Percentiles rank a stretch among this genome's conserved stretches.
Evolutionary conservation across 2,888 invertebrate species (phyloP).

Genomic region (Aporophyla lueneburgensis): DNA sequence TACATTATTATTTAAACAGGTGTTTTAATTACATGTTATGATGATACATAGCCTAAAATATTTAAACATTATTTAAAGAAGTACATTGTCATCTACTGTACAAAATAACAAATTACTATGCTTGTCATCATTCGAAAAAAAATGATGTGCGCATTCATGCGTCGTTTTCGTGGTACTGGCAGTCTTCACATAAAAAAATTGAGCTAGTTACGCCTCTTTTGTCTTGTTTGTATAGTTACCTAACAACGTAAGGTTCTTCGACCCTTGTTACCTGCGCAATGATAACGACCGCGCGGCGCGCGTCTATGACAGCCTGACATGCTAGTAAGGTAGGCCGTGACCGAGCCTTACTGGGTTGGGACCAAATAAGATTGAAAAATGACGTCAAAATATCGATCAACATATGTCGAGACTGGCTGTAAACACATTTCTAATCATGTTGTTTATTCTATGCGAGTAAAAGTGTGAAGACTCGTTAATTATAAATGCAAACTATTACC

Average conservation of each 20-base stretch:
- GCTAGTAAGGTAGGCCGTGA: background rate
- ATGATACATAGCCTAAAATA: conserved; percentile 2
- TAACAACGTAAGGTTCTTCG: conserved; percentile 1
- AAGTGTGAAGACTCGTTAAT: conserved; percentile 9
- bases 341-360: too few relatives aligned
- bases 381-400: conserved; percentile 11
- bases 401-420: background rate
- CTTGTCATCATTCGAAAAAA: background rate
- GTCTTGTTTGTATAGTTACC: conserved; percentile 7
- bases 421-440: conserved; percentile 9
- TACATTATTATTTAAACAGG: conserved; percentile 11
- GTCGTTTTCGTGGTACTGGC: background rate
- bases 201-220: background rate
- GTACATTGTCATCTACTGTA: background rate
- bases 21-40: background rate
- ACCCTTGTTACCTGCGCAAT: background rate
- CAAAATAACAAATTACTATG: background rate
- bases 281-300: background rate
- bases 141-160: background rate
- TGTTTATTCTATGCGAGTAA: conserved; percentile 20
- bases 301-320: background rate
- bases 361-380: background rate
- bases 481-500: background rate
- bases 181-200: background rate
- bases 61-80: background rate